These are phyloP conservation scores for Motacilla tschutschensis DNA, from an alignment of 2,113 vertebrate genomes.

Conservation along the genomic window DNA sequence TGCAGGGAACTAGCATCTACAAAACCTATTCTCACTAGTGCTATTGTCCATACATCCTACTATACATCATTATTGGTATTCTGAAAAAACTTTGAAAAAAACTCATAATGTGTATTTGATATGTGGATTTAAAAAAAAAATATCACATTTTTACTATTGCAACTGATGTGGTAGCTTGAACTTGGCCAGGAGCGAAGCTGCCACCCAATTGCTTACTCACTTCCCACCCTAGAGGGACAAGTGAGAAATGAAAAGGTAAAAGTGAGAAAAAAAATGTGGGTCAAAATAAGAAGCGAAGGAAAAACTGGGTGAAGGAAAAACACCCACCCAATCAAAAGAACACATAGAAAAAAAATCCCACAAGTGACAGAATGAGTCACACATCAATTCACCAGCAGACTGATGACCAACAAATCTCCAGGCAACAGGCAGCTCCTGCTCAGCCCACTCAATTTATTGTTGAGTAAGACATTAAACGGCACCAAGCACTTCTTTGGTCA, in stretches of 20 bases:
- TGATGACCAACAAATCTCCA: not conserved
- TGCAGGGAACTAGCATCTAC: fast-evolving
- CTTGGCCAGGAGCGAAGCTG: not conserved
- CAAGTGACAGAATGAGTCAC: not conserved
- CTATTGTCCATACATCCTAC: not conserved
- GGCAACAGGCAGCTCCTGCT: not conserved
- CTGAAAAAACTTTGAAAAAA: not conserved
- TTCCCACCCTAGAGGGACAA: not conserved
- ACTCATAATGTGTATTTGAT: not conserved
- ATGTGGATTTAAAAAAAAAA: not conserved
- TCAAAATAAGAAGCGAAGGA: not conserved
- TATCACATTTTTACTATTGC: not conserved
- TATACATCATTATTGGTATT: not conserved
- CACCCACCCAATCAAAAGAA: fast-evolving
- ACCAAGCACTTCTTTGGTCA: not conserved
- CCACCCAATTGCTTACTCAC: not conserved
- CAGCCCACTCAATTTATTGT: not conserved
- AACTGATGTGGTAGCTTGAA: not conserved
- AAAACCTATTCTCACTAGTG: not conserved
- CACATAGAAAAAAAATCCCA: too few species aligned
- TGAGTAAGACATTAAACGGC: not conserved
- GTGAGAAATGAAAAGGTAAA: not conserved
- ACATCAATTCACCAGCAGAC: not conserved
- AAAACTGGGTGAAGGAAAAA: not conserved
- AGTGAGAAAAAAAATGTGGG: not conserved